These are phyloP conservation scores for Sapajus apella DNA, from an alignment of 2,113 vertebrate species.

Conservation along the genomic window DNA sequence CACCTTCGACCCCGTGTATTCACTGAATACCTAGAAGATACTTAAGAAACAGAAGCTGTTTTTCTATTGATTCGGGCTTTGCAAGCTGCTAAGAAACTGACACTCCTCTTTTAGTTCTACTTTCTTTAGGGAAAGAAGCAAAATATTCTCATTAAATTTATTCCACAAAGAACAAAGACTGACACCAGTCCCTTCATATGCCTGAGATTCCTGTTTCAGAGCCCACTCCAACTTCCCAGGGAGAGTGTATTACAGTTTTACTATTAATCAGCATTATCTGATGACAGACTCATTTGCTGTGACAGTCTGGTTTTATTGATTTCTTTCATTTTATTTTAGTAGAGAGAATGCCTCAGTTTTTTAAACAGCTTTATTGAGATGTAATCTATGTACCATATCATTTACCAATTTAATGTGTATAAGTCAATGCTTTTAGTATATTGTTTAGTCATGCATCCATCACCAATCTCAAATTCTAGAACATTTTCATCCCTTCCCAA, in stretches of 20 bases:
- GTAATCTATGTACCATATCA: no score
- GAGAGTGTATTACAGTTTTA: background rate
- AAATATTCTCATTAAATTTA: background rate
- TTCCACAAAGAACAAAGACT: background rate
- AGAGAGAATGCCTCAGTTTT: background rate
- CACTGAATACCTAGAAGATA: background rate
- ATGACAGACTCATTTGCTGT: background rate
- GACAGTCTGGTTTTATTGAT: background rate
- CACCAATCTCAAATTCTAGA: no score
- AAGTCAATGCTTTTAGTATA: no score
- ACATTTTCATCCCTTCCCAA: no score
- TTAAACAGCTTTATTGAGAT: no score
- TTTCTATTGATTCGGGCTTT: background rate
- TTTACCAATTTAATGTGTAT: no score
- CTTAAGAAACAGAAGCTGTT: background rate
- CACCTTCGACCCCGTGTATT: background rate
- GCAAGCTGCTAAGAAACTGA: background rate
- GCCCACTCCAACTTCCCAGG: background rate
- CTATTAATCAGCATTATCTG: background rate
- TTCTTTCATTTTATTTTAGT: conserved; percentile 12
- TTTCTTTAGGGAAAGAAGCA: background rate
- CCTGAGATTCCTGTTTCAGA: background rate
- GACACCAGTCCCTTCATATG: background rate
- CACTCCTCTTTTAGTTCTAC: background rate
- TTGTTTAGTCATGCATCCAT: no score